Evolutionary conservation across 2,113 vertebrate genomes (phyloP), one percentile per base, ranked within the genome.

Genomic region (Gorsachius goisagi): DNA sequence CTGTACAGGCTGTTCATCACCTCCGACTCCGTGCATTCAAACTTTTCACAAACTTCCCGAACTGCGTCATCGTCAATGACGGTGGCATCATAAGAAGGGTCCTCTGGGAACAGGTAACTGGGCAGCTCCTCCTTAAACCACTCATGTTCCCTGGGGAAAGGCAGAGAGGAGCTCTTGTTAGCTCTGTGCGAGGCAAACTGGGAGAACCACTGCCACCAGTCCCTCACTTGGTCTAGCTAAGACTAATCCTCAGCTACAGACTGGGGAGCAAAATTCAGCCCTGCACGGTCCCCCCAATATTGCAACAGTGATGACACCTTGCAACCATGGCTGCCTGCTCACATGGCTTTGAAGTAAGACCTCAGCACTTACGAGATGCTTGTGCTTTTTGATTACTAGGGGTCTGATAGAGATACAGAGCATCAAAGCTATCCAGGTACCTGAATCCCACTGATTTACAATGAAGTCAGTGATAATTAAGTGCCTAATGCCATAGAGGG

Each of bases 81-180:
- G 0, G 99, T 99, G 90, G 99, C 97, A 2, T 99, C 99, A 2
- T 99, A 99, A 2, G 99, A 99, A 12, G 99, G 99, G 93, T 99
- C 99, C 97, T 99, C 99, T 0, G 99, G 99, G 97, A 99, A 99
- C 85, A 99, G 98, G 97, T 99, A 99, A 84, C 97, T 98, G 71
- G 99, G 99, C 84, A 99, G 98, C 97, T 99, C 99, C 97, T 99
- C 98, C 90, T 99, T 99, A 97, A 99, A 99, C 99, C 99, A 99
- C 95, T 99, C 99, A 1, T 99, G 98, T 26, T 99, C 99, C 98
- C 99, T 99, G 97, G 64, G 73, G 26, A 28, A 49, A 89, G 27
- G 39, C 62, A 71, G 16, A 77, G 32, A 41, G 41, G 30, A 55
- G 24, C 4, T 0, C 0, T 11, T 0, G 1, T 77, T 58, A 93